These are phyloP conservation scores for Aleiodes leptofemur DNA, from an alignment of 2,888 invertebrate species.

Conservation along the genomic window DNA sequence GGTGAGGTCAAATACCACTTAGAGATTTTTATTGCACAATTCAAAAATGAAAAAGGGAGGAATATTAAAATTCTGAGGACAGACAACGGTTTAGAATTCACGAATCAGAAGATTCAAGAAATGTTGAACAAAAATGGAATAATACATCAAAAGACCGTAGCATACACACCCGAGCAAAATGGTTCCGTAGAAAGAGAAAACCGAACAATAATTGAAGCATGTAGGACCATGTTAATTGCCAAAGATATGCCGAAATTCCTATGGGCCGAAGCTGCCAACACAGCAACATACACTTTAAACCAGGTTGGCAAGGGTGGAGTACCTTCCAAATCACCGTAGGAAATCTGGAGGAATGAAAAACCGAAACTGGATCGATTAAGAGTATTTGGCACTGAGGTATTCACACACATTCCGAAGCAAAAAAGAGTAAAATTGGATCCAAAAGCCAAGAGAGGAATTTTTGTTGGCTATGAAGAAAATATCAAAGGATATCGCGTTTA, in stretches of 20 bases:
- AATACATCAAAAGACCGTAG: conserved; percentile 45
- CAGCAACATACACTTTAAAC: conserved; percentile 32
- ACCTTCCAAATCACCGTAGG: conserved; percentile 30
- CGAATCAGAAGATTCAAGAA: conserved; percentile 43
- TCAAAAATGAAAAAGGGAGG: conserved; percentile 29
- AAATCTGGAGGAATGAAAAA: conserved; percentile 35
- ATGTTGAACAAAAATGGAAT: conserved; percentile 42
- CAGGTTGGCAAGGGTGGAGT: conserved; percentile 34
- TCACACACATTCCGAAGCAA: no score
- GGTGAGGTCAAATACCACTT: conserved; percentile 36
- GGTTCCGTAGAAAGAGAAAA: conserved; percentile 49
- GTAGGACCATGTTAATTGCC: conserved; percentile 39
- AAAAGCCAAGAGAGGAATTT: conserved; percentile 22
- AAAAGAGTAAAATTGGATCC: conserved; percentile 24
- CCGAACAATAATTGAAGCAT: conserved; percentile 52
- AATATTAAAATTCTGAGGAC: conserved; percentile 37
- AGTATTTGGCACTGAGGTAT: not conserved
- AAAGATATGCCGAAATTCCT: no score
- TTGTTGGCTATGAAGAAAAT: conserved; percentile 23
- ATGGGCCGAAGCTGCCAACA: no score
- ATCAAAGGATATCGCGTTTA: conserved; percentile 29
- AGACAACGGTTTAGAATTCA: conserved; percentile 51
- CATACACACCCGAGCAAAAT: conserved; percentile 52
- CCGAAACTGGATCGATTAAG: conserved; percentile 33
- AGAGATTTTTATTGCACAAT: conserved; percentile 39